Evolutionary conservation across 2,888 invertebrate genomes (phyloP).

Genomic region (Omphaloscelis lunosa): DNA sequence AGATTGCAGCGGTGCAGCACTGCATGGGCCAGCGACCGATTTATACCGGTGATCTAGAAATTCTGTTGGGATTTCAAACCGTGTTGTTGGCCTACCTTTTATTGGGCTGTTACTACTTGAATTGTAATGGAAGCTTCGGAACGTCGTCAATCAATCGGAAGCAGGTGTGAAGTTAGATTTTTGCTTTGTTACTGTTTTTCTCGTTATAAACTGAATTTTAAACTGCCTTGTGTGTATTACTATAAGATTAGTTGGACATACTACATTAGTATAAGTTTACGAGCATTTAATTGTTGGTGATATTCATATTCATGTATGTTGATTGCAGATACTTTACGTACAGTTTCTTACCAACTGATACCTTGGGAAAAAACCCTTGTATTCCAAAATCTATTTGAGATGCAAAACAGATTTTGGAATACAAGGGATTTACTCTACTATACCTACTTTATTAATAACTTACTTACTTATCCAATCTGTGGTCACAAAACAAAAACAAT

Average conservation of each 20-base stretch:
- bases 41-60: slow-evolving; percentile 63
- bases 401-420: background rate
- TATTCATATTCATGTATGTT: background rate
- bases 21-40: slow-evolving; percentile 59
- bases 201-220: background rate
- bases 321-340: background rate
- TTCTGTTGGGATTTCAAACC: slow-evolving; percentile 63
- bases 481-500: slow-evolving; percentile 21
- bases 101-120: slow-evolving; percentile 54
- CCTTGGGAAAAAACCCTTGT: background rate
- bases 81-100: slow-evolving; percentile 57
- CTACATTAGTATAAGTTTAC: too few species aligned
- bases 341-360: background rate
- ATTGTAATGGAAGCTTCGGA: slow-evolving; percentile 20
- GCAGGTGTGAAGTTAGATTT: background rate
- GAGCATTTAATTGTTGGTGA: too few species aligned
- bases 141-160: slow-evolving; percentile 7
- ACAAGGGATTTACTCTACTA: too few species aligned
- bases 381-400: background rate
- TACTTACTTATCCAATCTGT: background rate
- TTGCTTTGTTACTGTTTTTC: background rate
- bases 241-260: background rate
- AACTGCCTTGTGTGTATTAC: background rate
- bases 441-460: background rate
- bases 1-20: slow-evolving; percentile 59